These are phyloP conservation scores for Nyctereutes procyonoides DNA, from an alignment of 2,113 vertebrate species.

Conservation along the genomic window DNA sequence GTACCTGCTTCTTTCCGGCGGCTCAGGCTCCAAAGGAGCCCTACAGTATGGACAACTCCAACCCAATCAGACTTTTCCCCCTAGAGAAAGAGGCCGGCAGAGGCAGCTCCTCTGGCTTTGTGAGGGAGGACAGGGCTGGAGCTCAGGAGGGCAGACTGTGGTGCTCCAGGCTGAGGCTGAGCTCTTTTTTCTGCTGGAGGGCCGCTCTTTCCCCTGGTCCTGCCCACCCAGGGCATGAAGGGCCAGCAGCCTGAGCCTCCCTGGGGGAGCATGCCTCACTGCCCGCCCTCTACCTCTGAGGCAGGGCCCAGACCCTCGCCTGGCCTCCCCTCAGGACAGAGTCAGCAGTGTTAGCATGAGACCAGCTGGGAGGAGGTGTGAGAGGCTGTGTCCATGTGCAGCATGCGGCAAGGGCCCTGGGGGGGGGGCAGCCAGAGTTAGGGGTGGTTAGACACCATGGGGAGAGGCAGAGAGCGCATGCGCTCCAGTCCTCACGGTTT, in stretches of 20 bases:
- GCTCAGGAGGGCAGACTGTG: neutral
- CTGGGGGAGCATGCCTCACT: no score
- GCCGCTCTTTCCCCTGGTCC: neutral
- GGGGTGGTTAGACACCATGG: conserved; percentile 78
- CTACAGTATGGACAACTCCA: neutral
- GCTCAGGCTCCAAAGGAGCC: neutral
- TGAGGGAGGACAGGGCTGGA: neutral
- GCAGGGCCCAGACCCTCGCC: neutral
- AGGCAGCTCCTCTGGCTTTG: neutral
- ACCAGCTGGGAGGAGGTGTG: neutral
- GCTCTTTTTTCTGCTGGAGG: neutral
- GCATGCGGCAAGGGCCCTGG: conserved; percentile 73
- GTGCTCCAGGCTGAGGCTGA: neutral
- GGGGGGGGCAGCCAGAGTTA: conserved; percentile 78
- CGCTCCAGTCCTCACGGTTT: conserved; percentile 93
- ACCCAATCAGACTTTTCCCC: neutral
- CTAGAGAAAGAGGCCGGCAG: neutral
- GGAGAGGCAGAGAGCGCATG: conserved; percentile 75
- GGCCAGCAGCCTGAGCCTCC: neutral
- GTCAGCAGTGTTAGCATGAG: conserved; percentile 69
- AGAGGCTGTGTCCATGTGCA: conserved; percentile 73
- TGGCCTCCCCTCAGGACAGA: neutral
- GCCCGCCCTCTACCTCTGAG: neutral
- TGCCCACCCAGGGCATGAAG: neutral
- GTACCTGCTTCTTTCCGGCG: neutral